Evolutionary conservation across 2,888 invertebrate genomes (phyloP).

Genomic region (Sinelater perroti): DNA sequence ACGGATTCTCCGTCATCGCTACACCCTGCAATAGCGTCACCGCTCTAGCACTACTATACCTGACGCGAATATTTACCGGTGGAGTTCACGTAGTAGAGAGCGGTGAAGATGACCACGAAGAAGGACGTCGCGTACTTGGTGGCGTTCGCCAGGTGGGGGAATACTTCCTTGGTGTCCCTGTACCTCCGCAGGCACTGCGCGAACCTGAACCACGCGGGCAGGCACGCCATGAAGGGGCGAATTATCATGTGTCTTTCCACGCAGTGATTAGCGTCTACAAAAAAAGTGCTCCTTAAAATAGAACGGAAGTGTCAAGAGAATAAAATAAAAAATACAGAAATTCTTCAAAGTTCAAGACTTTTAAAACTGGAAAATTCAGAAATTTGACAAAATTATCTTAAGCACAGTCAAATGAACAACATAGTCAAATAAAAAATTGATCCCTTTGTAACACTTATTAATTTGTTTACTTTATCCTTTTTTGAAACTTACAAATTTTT

Average conservation of each 20-base stretch:
- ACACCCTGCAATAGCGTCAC: slow-evolving; percentile 47
- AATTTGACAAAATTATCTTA: no score
- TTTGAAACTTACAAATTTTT: no score
- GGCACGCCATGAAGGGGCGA: slow-evolving; percentile 85
- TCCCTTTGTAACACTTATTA: no score
- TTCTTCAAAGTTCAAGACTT: no score
- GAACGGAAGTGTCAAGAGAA: no score
- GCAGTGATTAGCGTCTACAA: slow-evolving; percentile 69
- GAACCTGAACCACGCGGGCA: slow-evolving; percentile 98
- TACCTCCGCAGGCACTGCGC: slow-evolving; percentile 96
- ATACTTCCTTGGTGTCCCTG: slow-evolving; percentile 90
- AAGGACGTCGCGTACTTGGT: slow-evolving; percentile 98
- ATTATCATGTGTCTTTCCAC: slow-evolving; percentile 77
- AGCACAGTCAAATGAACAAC: no score
- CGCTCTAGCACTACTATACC: no score
- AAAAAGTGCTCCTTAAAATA: no score
- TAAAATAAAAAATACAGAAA: no score
- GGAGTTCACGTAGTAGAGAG: slow-evolving; percentile 60
- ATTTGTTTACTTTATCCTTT: no score
- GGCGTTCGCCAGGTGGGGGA: slow-evolving; percentile 97
- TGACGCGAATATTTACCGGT: slow-evolving; percentile 20
- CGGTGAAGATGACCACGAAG: slow-evolving; percentile 88
- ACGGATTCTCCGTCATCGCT: slow-evolving; percentile 75
- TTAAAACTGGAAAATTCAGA: no score
- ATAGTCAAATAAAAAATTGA: no score